Evolutionary conservation across 1,140 invertebrate species (phyloP).

Genomic region (Venturia canescens): DNA sequence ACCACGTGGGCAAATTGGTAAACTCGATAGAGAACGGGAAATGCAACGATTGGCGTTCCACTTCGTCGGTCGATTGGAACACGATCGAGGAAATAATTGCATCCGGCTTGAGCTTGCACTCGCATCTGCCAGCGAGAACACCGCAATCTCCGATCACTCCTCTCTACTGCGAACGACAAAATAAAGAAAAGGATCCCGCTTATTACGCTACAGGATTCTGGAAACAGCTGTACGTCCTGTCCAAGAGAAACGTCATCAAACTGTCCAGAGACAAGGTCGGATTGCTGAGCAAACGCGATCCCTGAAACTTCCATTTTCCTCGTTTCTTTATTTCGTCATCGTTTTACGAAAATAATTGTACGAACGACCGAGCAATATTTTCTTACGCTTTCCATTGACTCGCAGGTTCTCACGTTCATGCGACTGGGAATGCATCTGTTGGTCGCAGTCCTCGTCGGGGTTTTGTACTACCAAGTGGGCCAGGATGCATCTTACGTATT

Average conservation of each 20-base stretch:
- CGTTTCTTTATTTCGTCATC: background rate
- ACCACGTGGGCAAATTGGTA: slow-evolving; percentile 79
- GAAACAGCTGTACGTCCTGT: slow-evolving; percentile 79
- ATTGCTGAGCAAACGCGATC: background rate
- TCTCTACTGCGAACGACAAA: slow-evolving; percentile 31
- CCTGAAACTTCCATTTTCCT: no score
- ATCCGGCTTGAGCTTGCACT: slow-evolving; percentile 11
- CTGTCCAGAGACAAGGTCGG: slow-evolving; percentile 69
- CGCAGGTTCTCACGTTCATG: slow-evolving; percentile 84
- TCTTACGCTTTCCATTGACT: slow-evolving; percentile 54
- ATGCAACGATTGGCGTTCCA: slow-evolving; percentile 78
- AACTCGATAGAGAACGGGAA: slow-evolving; percentile 84
- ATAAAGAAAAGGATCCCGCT: slow-evolving; percentile 51
- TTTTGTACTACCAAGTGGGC: slow-evolving; percentile 89
- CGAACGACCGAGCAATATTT: background rate
- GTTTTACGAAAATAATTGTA: no score
- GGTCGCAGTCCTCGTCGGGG: slow-evolving; percentile 88
- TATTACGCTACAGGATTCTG: slow-evolving; percentile 77
- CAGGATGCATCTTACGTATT: slow-evolving; percentile 84
- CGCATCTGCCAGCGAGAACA: slow-evolving; percentile 35
- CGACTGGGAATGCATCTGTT: slow-evolving; percentile 85
- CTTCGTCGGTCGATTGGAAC: slow-evolving; percentile 45
- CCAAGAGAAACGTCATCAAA: slow-evolving; percentile 78
- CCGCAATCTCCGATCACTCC: slow-evolving; percentile 51
- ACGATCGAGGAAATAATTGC: slow-evolving; percentile 42